phyloP scores from a whole-genome alignment of 2,888 invertebrate species.

The Diarsia dahlii region DNA sequence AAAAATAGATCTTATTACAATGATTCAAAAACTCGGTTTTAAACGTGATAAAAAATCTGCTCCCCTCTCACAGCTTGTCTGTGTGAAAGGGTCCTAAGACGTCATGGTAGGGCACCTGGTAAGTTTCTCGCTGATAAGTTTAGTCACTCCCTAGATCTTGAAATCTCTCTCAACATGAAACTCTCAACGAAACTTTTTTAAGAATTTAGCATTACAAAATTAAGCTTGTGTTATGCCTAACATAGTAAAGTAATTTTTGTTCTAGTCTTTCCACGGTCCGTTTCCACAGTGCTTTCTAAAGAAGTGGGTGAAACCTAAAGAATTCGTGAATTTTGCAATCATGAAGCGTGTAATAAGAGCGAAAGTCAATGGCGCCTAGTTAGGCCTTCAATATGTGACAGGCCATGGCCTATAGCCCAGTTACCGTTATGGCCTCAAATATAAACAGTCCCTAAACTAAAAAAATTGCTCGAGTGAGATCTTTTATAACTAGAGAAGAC shows the following conservation, averaged over 20 bases:
- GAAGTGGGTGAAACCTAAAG: constrained; percentile 46
- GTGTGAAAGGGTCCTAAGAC: no score
- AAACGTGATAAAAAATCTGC: no score
- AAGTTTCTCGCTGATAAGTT: not conserved
- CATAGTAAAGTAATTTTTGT: not conserved
- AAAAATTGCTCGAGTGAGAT: constrained; percentile 39
- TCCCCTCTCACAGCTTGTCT: no score
- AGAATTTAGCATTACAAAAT: not conserved
- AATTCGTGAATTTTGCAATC: constrained; percentile 37
- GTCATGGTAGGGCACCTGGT: no score
- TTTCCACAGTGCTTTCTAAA: constrained; percentile 34
- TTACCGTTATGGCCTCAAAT: constrained; percentile 13
- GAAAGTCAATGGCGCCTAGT: constrained; percentile 12
- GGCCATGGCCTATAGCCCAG: constrained; percentile 47
- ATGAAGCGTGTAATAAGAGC: constrained; percentile 34
- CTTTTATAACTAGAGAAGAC: not conserved
- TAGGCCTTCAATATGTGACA: constrained; percentile 26
- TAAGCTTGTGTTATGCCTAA: no score
- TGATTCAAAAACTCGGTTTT: no score
- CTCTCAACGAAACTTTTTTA: not conserved
- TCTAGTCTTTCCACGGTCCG: constrained; percentile 30
- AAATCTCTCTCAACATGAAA: not conserved
- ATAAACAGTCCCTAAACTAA: constrained; percentile 14
- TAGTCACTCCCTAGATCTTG: not conserved
- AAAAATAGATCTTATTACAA: no score